Evolutionary conservation across 2,113 vertebrate species (phyloP).

Genomic region (Centrocercus urophasianus): DNA sequence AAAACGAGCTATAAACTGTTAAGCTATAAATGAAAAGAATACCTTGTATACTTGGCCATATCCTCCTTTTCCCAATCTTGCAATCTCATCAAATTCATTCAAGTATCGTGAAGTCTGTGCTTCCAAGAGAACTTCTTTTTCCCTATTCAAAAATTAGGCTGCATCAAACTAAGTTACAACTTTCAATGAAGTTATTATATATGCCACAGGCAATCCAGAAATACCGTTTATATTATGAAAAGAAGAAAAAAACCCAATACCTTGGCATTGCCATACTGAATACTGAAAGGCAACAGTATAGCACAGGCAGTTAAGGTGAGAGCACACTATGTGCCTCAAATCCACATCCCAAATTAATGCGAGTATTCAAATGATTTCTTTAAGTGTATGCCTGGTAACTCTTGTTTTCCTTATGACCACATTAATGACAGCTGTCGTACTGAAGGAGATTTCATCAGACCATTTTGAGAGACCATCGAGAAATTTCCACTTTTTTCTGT

Average conservation of each 20-base stretch:
- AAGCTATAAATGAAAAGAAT: background rate
- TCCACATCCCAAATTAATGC: background rate
- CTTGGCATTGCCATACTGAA: background rate
- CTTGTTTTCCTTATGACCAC: background rate
- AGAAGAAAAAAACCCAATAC: background rate
- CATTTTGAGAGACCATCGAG: background rate
- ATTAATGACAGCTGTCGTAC: background rate
- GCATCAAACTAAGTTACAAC: background rate
- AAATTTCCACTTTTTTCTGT: background rate
- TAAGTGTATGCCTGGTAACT: background rate
- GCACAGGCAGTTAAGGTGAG: background rate
- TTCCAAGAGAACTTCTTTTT: conserved; percentile 88
- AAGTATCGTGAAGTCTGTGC: conserved; percentile 93
- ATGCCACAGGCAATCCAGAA: background rate
- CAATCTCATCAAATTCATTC: conserved; percentile 94
- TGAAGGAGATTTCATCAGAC: background rate
- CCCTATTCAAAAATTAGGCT: conserved; percentile 70
- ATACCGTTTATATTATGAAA: background rate
- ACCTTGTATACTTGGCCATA: conserved; percentile 97
- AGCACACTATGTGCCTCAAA: background rate
- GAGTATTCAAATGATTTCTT: background rate
- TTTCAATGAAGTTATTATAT: background rate
- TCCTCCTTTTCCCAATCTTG: conserved; percentile 89
- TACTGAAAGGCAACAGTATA: background rate
- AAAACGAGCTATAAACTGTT: background rate